Base-by-base conservation (phyloP, 2,113 vertebrate genomes). In the Hippocampus comes region DNA sequence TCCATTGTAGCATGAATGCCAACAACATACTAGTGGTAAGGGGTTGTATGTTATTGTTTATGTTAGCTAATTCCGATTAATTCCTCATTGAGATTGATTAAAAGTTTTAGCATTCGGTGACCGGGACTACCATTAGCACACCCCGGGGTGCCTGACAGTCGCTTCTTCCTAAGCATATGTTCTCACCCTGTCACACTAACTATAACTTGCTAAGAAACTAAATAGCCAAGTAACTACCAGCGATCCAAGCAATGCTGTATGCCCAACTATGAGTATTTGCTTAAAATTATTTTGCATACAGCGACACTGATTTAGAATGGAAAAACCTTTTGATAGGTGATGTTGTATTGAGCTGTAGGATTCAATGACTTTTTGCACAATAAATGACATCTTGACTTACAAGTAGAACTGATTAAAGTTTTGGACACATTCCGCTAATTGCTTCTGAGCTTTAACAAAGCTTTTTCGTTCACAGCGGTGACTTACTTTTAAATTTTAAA, bases 371-470 rank as follows among this genome's bases (percentile, higher is more conserved):
- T 3, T 18, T 61, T 30, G 21, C 53, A 56, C 53, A 56, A n/a
- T 23, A 23, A 17, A 15, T 18, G 27, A 61, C 25, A 15, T 18
- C 9, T 15, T 30, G 25, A 71, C 61, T 68, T 25, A 55, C 59
- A 74, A 41, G 27, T 60, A 7, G 17, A 56, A 53, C 9, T 48
- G 23, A 77, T 65, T 34, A 64, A 18, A 25, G 25, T 70, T 64
- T 68, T n/a, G 72, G 59, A 43, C 60, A 75, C n/a, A 76, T 65
- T 71, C 27, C 53, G 5, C 48, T 78, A 79, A 81, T 74, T 76
- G 64, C 38, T 67, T 78, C n/a, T 70, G 12, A 79, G 63, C 23
- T 30, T 66, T 48, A 66, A 66, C 64, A 48, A 25, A 66, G 43
- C 43, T 23, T 66, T 61, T 48, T 38, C 23, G 23, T 48, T 51